These are phyloP conservation scores for Drosophila birchii DNA, from an alignment of 2,888 invertebrate species.

Conservation along the genomic window DNA sequence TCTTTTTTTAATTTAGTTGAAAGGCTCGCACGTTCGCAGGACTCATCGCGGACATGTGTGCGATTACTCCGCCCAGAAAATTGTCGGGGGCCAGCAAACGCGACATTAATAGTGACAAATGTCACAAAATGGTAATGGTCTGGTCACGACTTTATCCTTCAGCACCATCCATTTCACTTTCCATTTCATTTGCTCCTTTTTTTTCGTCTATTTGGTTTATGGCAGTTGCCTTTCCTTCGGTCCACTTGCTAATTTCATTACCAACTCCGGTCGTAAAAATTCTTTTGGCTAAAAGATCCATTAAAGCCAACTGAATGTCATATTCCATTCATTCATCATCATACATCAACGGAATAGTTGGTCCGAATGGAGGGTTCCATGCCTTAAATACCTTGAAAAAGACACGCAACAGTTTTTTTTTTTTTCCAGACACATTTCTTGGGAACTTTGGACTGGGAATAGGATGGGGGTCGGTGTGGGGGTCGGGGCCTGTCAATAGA, in stretches of 20 bases:
- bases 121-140: conserved; percentile 57
- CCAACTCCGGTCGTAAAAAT: conserved; percentile 3
- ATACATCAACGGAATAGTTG: conserved; percentile 45
- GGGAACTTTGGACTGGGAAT: conserved; percentile 24
- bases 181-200: conserved; percentile 40
- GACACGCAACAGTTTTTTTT: conserved; percentile 65
- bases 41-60: conserved; percentile 21
- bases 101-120: conserved; percentile 59
- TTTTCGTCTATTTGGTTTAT: conserved; percentile 40
- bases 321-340: conserved; percentile 50
- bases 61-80: conserved; percentile 69
- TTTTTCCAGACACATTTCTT: conserved; percentile 23
- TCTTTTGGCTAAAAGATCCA: conserved; percentile 28
- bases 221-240: conserved; percentile 45
- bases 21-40: conserved; percentile 53
- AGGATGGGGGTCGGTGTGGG: conserved; percentile 21
- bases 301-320: conserved; percentile 24
- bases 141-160: conserved; percentile 49
- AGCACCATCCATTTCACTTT: conserved; percentile 21
- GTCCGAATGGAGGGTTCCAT: conserved; percentile 3
- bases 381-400: conserved; percentile 5
- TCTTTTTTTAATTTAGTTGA: conserved; percentile 69
- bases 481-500: conserved; percentile 65
- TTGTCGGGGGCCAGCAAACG: conserved; percentile 45
- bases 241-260: conserved; percentile 47